Conservation (phyloP, 2,888 invertebrate species). For the Gordius sp. region DNA sequence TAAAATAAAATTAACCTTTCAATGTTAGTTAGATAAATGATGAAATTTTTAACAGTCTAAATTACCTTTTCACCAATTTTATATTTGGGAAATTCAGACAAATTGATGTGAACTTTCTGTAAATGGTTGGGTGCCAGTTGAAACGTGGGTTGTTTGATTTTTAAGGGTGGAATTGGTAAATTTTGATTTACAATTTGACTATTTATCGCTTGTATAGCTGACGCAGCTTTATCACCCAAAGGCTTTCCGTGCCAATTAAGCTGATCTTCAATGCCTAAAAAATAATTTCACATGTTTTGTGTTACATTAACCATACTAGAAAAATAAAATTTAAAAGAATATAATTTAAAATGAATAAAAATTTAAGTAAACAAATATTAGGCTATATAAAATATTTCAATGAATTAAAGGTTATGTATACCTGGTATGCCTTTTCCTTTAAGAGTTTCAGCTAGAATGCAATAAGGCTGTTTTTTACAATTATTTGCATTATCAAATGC, state of each 20-base stretch:
- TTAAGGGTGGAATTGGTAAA: slow-evolving; percentile 27
- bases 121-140: not conserved
- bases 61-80: slow-evolving; percentile 33
- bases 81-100: slow-evolving; percentile 57
- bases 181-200: slow-evolving; percentile 42
- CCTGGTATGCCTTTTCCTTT: slow-evolving; percentile 47
- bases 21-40: too few relatives aligned
- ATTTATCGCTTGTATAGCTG: slow-evolving; percentile 33
- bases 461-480: slow-evolving; percentile 57
- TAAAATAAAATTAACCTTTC: too few relatives aligned
- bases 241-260: slow-evolving; percentile 97
- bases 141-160: slow-evolving; percentile 21
- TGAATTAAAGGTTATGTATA: too few relatives aligned
- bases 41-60: too few relatives aligned
- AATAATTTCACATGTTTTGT: slow-evolving; percentile 29
- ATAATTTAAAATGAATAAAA: slow-evolving; percentile 7
- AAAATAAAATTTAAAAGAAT: slow-evolving; percentile 14
- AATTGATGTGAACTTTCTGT: slow-evolving; percentile 33
- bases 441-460: slow-evolving; percentile 72
- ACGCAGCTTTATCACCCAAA: slow-evolving; percentile 50
- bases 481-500: slow-evolving; percentile 26
- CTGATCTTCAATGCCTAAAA: slow-evolving; percentile 61
- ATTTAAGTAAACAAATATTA: too few relatives aligned
- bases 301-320: not conserved
- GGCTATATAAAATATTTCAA: too few relatives aligned